Base-by-base conservation (phyloP, 2,888 invertebrate species). In the Ypsolopha scabrella region DNA sequence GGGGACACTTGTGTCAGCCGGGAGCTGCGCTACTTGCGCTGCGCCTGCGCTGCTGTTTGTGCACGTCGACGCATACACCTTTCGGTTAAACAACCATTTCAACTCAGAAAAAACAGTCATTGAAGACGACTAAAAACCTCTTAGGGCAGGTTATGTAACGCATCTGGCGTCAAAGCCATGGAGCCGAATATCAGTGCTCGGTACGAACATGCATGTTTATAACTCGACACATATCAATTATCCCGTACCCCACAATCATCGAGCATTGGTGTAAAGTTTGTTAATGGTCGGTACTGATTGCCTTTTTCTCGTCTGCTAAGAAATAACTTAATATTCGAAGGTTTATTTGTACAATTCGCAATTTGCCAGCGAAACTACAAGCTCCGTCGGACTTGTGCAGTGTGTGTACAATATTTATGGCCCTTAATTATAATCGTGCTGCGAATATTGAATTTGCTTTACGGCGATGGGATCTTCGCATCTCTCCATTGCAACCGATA, bases 21-120 rank as follows among this genome's bases (percentile, higher is more conserved):
- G 45, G 14, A 41, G 34, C 51, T 45, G 45, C 47, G 44, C 47
- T 41, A 33, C 53, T 37, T 39, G 36, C 37, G 46, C 34, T 49
- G 45, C 44, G 38, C 47, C 35, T 11, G 36, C 47, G 8, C 39
- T 14, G n/a, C 24, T 39, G 39, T 82, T 81, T 82, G 70, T 65
- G 61, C 62, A 69, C 71, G 77, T 69, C 75, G 78, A 75, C 75
- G 79, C 80, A 80, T 81, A 75, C 74, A n/a, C 13, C 76, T 66
- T 65, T 67, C 64, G 68, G 67, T 74, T 72, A 70, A 75, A 68
- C 24, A 24, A 8, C 11, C 37, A 14, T 9, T 24, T 13, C 48
- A 13, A 43, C n/a, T 35, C 6, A 33, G 33, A 24, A 24, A 45
- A 33, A 45, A 24, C 45, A 45, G 9, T 6, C 45, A 45, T 36